phyloP scores from a whole-genome alignment of 2,113 vertebrate genomes.

The Gracilinanus agilis region DNA sequence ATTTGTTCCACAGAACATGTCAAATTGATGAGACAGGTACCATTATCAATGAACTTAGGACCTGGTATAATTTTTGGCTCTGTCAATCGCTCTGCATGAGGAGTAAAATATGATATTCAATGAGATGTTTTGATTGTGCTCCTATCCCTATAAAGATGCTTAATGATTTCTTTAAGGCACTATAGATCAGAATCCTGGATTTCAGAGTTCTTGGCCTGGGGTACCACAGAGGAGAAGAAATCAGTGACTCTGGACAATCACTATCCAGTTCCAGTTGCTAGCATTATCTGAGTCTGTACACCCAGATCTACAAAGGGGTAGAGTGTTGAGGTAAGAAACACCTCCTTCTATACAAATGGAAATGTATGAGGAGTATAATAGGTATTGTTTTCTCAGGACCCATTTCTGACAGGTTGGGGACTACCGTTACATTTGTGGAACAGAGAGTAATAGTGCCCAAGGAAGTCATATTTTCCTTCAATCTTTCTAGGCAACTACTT shows the following conservation, averaged over 20 bases:
- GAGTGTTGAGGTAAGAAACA: not conserved
- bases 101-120: not conserved
- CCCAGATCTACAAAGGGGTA: not conserved
- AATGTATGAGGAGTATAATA: not conserved
- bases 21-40: conserved; percentile 66
- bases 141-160: not conserved
- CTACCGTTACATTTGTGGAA: not conserved
- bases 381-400: not conserved
- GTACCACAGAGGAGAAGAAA: not conserved
- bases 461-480: not conserved
- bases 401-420: not conserved
- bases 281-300: not conserved
- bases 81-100: conserved; percentile 61
- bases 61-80: conserved; percentile 44
- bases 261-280: not conserved
- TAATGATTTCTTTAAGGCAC: not conserved
- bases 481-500: not conserved
- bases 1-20: conserved; percentile 60
- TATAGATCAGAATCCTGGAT: not conserved
- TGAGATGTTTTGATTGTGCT: not conserved
- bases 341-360: not conserved
- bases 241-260: not conserved
- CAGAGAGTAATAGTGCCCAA: not conserved
- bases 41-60: conserved; percentile 46
- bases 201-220: not conserved